phyloP scores from a whole-genome alignment of 2,888 invertebrate species.

The Sussaba pulchella region DNA sequence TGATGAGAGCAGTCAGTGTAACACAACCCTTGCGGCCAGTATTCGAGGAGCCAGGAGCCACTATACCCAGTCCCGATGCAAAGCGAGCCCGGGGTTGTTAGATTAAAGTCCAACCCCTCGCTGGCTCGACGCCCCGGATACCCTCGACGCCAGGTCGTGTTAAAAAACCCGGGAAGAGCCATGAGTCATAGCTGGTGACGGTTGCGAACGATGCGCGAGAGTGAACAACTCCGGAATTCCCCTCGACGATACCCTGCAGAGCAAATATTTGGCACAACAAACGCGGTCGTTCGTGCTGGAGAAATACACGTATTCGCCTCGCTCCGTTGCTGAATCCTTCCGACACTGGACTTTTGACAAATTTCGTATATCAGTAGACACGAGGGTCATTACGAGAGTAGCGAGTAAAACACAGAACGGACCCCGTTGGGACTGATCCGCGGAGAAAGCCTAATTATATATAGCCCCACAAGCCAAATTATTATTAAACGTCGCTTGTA shows the following conservation, averaged over 20 bases:
- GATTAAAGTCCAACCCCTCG: conserved; percentile 82
- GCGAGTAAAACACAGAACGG: conserved; percentile 5
- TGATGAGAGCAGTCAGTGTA: conserved; percentile 69
- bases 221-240: conserved; percentile 68
- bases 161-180: conserved; percentile 81
- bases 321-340: conserved; percentile 32
- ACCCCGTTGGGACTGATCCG: conserved; percentile 52
- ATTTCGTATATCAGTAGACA: conserved; percentile 75
- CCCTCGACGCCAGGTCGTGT: conserved; percentile 79
- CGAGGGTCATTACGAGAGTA: conserved; percentile 59
- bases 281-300: no score
- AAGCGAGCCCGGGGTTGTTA: conserved; percentile 82
- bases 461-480: conserved; percentile 24
- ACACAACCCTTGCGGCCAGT: conserved; percentile 79
- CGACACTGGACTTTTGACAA: conserved; percentile 72
- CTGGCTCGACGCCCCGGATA: conserved; percentile 77
- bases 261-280: neutral
- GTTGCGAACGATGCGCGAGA: conserved; percentile 70
- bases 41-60: conserved; percentile 42
- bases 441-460: conserved; percentile 61
- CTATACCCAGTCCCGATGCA: conserved; percentile 75
- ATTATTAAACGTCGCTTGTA: conserved; percentile 21
- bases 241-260: neutral
- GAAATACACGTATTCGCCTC: neutral
- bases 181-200: conserved; percentile 79